These are phyloP conservation scores for Brenthis daphne DNA, from an alignment of 2,888 invertebrate genomes.

Conservation along the genomic window DNA sequence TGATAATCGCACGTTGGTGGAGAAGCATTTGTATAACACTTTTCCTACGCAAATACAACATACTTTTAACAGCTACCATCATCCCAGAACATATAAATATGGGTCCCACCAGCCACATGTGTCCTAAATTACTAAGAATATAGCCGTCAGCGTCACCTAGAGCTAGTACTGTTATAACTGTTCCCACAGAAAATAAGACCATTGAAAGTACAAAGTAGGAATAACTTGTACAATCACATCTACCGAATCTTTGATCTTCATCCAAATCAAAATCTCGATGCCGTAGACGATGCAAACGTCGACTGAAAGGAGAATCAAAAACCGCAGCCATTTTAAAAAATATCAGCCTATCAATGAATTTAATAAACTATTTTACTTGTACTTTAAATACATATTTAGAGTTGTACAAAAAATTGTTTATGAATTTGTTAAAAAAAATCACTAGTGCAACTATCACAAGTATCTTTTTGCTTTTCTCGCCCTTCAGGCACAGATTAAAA, in stretches of 20 bases:
- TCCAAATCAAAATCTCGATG: slow-evolving; percentile 83
- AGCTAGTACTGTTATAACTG: slow-evolving; percentile 84
- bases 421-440: slow-evolving; percentile 42
- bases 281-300: slow-evolving; percentile 82
- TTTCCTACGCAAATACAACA: slow-evolving; percentile 84
- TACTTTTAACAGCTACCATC: slow-evolving; percentile 86
- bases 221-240: slow-evolving; percentile 86
- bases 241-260: slow-evolving; percentile 83
- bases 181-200: slow-evolving; percentile 84
- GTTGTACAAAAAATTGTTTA: slow-evolving; percentile 38
- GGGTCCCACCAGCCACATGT: slow-evolving; percentile 86
- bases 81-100: slow-evolving; percentile 86
- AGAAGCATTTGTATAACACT: slow-evolving; percentile 85
- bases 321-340: slow-evolving; percentile 81
- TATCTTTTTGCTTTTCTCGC: slow-evolving; percentile 32
- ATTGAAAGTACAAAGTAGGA: slow-evolving; percentile 84
- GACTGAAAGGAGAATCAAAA: slow-evolving; percentile 83
- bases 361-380: slow-evolving; percentile 44
- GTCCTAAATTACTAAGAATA: slow-evolving; percentile 83
- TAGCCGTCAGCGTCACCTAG: slow-evolving; percentile 84
- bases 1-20: slow-evolving; percentile 83
- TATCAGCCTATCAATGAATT: slow-evolving; percentile 40
- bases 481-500: slow-evolving; percentile 31
- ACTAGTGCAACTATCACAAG: slow-evolving; percentile 35
- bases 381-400: slow-evolving; percentile 38